These are phyloP conservation scores for Tethya wilhelma DNA, from an alignment of 37 sponge, comb jelly and placozoan species.

Conservation along the genomic window DNA sequence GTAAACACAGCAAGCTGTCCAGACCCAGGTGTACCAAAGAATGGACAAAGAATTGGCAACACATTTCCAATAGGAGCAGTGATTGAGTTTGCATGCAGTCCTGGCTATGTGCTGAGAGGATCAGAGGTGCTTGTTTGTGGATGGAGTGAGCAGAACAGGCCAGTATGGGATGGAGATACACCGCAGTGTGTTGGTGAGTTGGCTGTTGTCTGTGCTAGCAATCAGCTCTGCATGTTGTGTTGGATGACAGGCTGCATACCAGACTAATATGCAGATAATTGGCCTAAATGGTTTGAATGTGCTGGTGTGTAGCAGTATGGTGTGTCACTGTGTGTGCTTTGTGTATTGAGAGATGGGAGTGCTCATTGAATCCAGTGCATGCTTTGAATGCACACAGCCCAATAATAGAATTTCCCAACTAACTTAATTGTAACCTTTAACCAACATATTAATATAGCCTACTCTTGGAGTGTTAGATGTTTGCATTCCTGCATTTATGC, in stretches of 20 bases:
- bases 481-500: too few relatives aligned
- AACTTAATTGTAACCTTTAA: neutral
- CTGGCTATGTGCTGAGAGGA: constrained; percentile 11
- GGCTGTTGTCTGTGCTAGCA: neutral
- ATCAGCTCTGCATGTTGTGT: neutral
- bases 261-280: neutral
- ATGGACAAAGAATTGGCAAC: constrained; percentile 20
- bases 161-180: neutral
- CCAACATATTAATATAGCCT: neutral
- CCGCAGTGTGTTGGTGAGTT: constrained; percentile 32
- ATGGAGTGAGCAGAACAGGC: neutral
- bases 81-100: constrained; percentile 1
- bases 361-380: neutral
- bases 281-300: too few relatives aligned
- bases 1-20: too few relatives aligned
- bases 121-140: constrained; percentile 2
- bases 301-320: too few relatives aligned
- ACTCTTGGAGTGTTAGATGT: neutral
- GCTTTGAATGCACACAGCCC: neutral
- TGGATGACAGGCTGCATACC: neutral
- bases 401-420: neutral
- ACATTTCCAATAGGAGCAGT: neutral
- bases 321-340: too few relatives aligned
- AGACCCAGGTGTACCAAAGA: constrained; percentile 48
- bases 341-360: too few relatives aligned